phyloP scores from a whole-genome alignment of 2,888 invertebrate genomes.

The Rhagonycha lutea region DNA sequence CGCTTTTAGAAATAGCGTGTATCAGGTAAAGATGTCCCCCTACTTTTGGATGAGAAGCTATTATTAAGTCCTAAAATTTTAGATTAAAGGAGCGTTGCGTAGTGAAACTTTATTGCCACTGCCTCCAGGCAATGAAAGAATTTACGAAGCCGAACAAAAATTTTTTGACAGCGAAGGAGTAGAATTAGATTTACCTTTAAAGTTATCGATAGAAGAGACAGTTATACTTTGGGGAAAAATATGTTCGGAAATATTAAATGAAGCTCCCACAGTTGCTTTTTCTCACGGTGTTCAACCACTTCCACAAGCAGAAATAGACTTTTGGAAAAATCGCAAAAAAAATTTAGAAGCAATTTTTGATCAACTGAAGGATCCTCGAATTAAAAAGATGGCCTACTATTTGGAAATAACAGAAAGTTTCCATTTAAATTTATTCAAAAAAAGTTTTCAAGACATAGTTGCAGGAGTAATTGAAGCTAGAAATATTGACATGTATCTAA shows the following conservation, averaged over 20 bases:
- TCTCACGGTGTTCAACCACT: conserved; percentile 71
- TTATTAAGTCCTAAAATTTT: neutral
- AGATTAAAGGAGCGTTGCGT: conserved; percentile 78
- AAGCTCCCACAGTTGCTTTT: conserved; percentile 74
- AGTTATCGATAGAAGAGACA: conserved; percentile 82
- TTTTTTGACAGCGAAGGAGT: conserved; percentile 59
- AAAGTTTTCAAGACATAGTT: conserved; percentile 77
- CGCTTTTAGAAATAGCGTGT: conserved; percentile 70
- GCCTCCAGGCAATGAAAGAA: conserved; percentile 75
- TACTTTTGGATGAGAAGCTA: neutral
- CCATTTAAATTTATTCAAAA: conserved; percentile 77
- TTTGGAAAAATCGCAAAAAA: conserved; percentile 76
- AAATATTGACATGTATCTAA: conserved; percentile 79
- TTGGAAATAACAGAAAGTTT: conserved; percentile 76
- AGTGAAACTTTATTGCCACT: conserved; percentile 87
- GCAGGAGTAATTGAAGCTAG: conserved; percentile 81
- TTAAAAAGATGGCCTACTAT: conserved; percentile 78
- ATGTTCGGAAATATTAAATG: conserved; percentile 72
- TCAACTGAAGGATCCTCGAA: conserved; percentile 80
- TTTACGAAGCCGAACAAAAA: conserved; percentile 64
- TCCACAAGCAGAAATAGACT: conserved; percentile 74
- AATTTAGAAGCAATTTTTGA: conserved; percentile 87
- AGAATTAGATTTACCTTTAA: conserved; percentile 69
- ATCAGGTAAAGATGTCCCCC: conserved; percentile 56
- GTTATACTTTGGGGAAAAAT: conserved; percentile 82